These are phyloP conservation scores for Brachionus manjavacas DNA, from an alignment of 1,140 invertebrate species.

Conservation along the genomic window DNA sequence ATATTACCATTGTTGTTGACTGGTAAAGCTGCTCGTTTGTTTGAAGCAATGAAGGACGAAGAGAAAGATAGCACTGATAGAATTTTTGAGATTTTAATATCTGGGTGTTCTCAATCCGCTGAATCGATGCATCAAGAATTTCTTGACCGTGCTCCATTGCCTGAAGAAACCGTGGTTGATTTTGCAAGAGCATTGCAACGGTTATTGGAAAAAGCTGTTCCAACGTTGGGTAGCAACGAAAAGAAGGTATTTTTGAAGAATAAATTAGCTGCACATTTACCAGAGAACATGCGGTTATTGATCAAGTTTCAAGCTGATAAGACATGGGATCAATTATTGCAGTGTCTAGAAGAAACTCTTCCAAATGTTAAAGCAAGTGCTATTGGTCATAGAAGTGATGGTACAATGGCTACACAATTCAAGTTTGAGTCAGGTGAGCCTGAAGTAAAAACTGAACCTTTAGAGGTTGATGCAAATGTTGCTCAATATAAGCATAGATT, in stretches of 20 bases:
- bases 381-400: neutral
- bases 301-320: neutral
- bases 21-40: neutral
- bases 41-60: neutral
- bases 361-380: neutral
- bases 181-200: slow-evolving; percentile 17
- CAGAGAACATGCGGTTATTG: neutral
- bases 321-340: neutral
- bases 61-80: neutral
- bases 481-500: neutral
- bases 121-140: neutral
- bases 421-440: neutral
- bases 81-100: neutral
- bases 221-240: neutral
- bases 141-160: neutral
- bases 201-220: slow-evolving; percentile 4
- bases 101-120: slow-evolving; percentile 6
- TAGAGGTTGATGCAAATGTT: neutral
- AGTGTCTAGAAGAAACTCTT: neutral
- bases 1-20: slow-evolving; percentile 1
- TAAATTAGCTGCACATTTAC: neutral
- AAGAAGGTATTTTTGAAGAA: neutral
- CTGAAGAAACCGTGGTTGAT: slow-evolving; percentile 16
- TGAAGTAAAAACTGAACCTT: neutral
- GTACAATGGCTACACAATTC: neutral